A percentile compares a stretch with the other conserved stretches of the same genome.
Conservation (phyloP, 2,113 vertebrate genomes). For the Haemorhous mexicanus region DNA sequence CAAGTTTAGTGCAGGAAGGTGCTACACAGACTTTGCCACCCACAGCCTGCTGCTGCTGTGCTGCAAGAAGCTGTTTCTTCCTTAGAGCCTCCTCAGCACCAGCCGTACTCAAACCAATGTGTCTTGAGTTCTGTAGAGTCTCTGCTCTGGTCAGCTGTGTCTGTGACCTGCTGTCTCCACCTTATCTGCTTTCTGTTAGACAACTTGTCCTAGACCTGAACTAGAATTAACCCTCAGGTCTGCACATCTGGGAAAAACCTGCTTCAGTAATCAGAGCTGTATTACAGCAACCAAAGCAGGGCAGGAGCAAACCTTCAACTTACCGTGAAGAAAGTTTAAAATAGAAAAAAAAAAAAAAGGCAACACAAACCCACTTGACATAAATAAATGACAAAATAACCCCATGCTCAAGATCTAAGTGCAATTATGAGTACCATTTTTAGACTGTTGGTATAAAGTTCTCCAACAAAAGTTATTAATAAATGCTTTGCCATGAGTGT, state of each 20-base stretch:
- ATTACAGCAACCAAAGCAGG: neutral
- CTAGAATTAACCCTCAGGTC: neutral
- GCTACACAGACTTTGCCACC: slow-evolving; percentile 24
- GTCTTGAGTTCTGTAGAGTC: neutral
- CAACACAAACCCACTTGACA: neutral
- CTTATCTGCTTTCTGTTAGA: neutral
- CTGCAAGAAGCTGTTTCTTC: neutral
- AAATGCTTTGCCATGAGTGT: neutral
- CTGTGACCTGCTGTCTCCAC: neutral
- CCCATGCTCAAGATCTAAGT: neutral
- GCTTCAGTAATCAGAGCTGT: neutral
- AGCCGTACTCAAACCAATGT: neutral
- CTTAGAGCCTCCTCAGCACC: neutral
- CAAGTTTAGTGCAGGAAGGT: slow-evolving; percentile 27
- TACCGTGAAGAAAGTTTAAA: neutral
- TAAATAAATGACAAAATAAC: neutral
- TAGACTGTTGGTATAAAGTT: slow-evolving; percentile 15
- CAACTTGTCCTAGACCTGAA: neutral
- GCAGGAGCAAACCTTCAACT: neutral
- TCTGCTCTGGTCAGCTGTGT: neutral
- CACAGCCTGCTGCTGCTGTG: neutral
- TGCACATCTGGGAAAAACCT: neutral
- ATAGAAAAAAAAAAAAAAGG: neutral
- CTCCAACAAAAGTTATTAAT: slow-evolving; percentile 36
- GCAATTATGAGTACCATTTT: slow-evolving; percentile 6